A percentile compares a stretch with the other conserved stretches of the same genome.
These are phyloP conservation scores for Cuniculus paca DNA, from an alignment of 2,797 vertebrate species.

Conservation along the genomic window DNA sequence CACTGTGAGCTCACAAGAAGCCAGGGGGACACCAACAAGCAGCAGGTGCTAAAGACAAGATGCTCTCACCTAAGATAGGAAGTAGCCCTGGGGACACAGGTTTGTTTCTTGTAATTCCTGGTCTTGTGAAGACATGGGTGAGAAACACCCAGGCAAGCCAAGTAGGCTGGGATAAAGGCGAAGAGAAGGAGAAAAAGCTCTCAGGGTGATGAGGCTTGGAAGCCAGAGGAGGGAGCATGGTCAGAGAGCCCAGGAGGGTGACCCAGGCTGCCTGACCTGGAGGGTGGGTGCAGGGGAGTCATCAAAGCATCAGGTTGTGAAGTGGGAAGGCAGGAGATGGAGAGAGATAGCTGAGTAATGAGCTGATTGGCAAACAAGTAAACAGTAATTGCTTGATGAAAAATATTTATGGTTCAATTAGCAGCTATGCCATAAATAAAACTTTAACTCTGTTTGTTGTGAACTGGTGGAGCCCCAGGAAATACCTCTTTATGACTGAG, in stretches of 20 bases:
- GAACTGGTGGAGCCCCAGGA: constrained; percentile 71
- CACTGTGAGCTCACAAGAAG: no score
- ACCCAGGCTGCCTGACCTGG: not conserved
- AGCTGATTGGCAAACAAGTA: constrained; percentile 74
- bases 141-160: not conserved
- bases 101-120: not conserved
- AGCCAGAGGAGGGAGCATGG: not conserved
- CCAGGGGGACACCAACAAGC: fast-evolving
- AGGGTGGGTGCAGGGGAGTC: not conserved
- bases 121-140: not conserved
- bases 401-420: constrained; percentile 78
- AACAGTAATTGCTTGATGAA: constrained; percentile 76
- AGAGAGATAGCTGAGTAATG: constrained; percentile 38
- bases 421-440: constrained; percentile 81
- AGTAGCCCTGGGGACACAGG: not conserved
- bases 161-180: not conserved
- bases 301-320: not conserved
- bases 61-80: no score
- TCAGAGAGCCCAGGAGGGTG: not conserved
- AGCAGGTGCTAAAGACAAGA: no score
- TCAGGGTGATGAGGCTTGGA: not conserved
- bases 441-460: constrained; percentile 74
- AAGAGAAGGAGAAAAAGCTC: not conserved
- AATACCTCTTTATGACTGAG: not conserved
- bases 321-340: not conserved